Evolutionary conservation across 2,797 vertebrate genomes (phyloP), one percentile per base, ranked within the genome.

Genomic region (Crenichthys baileyi): DNA sequence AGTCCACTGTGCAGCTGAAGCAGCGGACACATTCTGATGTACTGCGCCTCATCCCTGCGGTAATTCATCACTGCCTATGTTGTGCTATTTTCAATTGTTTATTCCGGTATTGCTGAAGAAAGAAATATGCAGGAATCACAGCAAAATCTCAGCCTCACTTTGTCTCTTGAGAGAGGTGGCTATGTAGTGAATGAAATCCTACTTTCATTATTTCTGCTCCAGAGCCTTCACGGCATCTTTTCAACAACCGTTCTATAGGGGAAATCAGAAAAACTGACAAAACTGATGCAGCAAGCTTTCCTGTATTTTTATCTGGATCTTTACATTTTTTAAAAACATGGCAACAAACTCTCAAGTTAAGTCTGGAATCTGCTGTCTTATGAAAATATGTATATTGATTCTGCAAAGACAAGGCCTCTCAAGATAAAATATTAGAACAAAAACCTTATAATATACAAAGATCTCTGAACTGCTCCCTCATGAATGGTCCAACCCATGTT

Each of bases 51-150:
- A 79, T 89, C 87, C 83, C 87, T 63, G 77, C 78, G 77, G 90
- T 89, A 79, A 95, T 96, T 90, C 89, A 95, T 95, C 94, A 95
- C 77, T 75, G 82, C 83, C 77, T 76, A 78, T 80, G 79, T 82
- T 85, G 74, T 90, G 88, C 89, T 91, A 86, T 89, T 94, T 94
- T 79, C 91, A 92, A 90, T 93, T 89, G 91, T 93, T 95, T 94
- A 90, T 92, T 82, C 91, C 91, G 89, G 88, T 86, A 89, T 78
- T 87, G 83, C 60, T 77, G 85, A 80, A 85, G 87, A 82, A 72
- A 91, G 83, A 91, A 87, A 91, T 92, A 94, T 90, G 84, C 85
- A 88, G 82, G 82, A 94, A 90, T 85, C 86, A 82, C 81, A 88
- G 90, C 41, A 92, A 92, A 94, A 92, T 88, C 85, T 92, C 83